phyloP scores from a whole-genome alignment of 2,113 vertebrate species.

The Dolichotis patagonum region DNA sequence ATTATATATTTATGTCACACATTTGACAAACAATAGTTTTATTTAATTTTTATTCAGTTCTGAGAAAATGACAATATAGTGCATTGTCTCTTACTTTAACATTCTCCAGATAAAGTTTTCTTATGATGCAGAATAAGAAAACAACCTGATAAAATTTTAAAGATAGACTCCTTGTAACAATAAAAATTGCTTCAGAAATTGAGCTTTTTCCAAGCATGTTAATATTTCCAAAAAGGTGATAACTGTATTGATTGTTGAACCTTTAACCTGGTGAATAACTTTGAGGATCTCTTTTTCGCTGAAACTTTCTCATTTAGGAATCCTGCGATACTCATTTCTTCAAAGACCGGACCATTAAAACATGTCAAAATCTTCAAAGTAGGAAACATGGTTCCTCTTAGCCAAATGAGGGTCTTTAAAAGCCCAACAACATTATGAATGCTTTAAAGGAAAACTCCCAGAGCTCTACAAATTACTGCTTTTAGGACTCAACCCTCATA shows the following conservation, averaged over 20 bases:
- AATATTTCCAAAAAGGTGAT: slow-evolving; percentile 87
- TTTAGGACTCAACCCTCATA: slow-evolving; percentile 79
- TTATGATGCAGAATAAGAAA: slow-evolving; percentile 52
- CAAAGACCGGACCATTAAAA: slow-evolving; percentile 88
- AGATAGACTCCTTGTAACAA: slow-evolving; percentile 81
- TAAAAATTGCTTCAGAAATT: slow-evolving; percentile 84
- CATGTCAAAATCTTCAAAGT: slow-evolving; percentile 89
- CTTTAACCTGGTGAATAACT: slow-evolving; percentile 87
- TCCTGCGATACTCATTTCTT: slow-evolving; percentile 86
- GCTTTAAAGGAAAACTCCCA: slow-evolving; percentile 83
- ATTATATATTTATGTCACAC: background rate
- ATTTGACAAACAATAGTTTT: background rate
- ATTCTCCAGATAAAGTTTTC: slow-evolving; percentile 40
- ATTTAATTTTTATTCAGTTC: background rate
- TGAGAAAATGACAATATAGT: background rate
- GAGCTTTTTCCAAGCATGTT: slow-evolving; percentile 84
- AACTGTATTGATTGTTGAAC: slow-evolving; percentile 84
- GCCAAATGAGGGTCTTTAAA: slow-evolving; percentile 87
- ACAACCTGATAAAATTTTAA: slow-evolving; percentile 78
- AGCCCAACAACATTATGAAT: slow-evolving; percentile 85
- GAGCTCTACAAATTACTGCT: slow-evolving; percentile 83
- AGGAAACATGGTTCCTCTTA: slow-evolving; percentile 85
- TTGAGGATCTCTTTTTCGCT: slow-evolving; percentile 79
- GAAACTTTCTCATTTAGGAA: slow-evolving; percentile 83
- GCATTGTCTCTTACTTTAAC: slow-evolving; percentile 61